These are phyloP conservation scores for Agonopterix subpropinquella DNA, from an alignment of 2,888 invertebrate species.

Conservation along the genomic window DNA sequence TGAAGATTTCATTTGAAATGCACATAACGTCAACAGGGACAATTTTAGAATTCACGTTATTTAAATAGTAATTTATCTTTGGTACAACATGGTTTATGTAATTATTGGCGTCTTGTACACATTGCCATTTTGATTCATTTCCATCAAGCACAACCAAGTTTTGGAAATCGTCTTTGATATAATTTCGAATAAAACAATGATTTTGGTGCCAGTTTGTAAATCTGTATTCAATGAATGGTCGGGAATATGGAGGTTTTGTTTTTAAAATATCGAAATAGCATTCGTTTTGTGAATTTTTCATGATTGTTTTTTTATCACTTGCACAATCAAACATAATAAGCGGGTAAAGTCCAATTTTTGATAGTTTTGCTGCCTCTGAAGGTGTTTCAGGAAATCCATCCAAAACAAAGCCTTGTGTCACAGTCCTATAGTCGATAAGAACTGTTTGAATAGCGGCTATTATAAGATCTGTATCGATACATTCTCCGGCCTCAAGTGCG, in stretches of 20 bases:
- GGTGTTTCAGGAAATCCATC: slow-evolving; percentile 77
- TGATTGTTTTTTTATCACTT: slow-evolving; percentile 40
- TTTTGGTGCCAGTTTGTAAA: slow-evolving; percentile 54
- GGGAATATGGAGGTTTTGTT: slow-evolving; percentile 47
- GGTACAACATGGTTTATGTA: slow-evolving; percentile 44
- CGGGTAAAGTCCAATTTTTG: slow-evolving; percentile 71
- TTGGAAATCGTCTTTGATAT: slow-evolving; percentile 72
- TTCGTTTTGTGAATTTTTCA: slow-evolving; percentile 54
- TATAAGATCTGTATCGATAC: slow-evolving; percentile 54
- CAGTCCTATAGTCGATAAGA: slow-evolving; percentile 57
- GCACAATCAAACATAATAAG: slow-evolving; percentile 72
- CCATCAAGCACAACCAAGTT: slow-evolving; percentile 69
- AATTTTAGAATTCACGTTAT: slow-evolving; percentile 57
- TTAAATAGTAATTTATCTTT: slow-evolving; percentile 70
- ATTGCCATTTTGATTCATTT: slow-evolving; percentile 71
- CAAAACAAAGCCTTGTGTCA: slow-evolving; percentile 75
- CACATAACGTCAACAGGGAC: slow-evolving; percentile 69
- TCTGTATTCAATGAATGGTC: slow-evolving; percentile 52
- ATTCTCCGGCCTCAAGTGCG: slow-evolving; percentile 53
- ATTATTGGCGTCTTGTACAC: slow-evolving; percentile 57
- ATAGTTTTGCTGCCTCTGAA: slow-evolving; percentile 65
- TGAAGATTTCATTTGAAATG: slow-evolving; percentile 73
- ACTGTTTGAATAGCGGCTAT: slow-evolving; percentile 71
- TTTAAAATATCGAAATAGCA: slow-evolving; percentile 42
- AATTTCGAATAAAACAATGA: slow-evolving; percentile 48